Percentiles rank a stretch among this genome's conserved stretches.
Conservation (phyloP, 1,140 invertebrate species). For the Caenorhabditis remanei region DNA sequence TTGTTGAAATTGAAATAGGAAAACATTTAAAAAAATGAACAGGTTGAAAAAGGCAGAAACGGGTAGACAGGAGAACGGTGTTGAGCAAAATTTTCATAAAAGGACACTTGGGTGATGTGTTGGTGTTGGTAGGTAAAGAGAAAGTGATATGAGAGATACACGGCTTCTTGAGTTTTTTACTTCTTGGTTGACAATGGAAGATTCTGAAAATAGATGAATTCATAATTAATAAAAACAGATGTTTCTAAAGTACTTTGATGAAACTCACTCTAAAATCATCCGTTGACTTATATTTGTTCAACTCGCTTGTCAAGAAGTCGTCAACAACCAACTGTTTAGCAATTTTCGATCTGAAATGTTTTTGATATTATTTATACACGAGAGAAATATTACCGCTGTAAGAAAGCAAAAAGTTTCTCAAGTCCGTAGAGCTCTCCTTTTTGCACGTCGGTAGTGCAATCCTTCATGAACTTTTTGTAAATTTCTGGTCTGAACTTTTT, state of each 20-base stretch:
- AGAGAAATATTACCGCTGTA: conserved; percentile 82
- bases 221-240: not conserved
- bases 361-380: not conserved
- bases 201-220: not conserved
- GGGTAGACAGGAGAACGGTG: conserved; percentile 4
- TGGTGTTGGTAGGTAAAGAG: not conserved
- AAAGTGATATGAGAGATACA: not conserved
- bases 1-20: not conserved
- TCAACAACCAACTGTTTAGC: conserved; percentile 85
- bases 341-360: conserved; percentile 85
- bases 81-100: conserved; percentile 52
- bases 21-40: not conserved
- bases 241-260: not conserved
- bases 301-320: conserved; percentile 85
- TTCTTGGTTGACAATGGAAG: conserved; percentile 26
- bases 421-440: conserved; percentile 94
- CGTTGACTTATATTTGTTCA: conserved; percentile 91
- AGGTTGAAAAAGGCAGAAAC: conserved; percentile 21
- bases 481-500: conserved; percentile 91
- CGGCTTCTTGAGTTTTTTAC: not conserved
- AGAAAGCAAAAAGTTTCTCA: conserved; percentile 98
- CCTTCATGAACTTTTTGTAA: conserved; percentile 94
- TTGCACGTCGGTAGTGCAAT: conserved; percentile 92
- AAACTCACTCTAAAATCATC: conserved; percentile 85
- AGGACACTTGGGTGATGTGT: conserved; percentile 48